phyloP scores from a whole-genome alignment of 2,888 invertebrate genomes.

The Amphipyra berbera region DNA sequence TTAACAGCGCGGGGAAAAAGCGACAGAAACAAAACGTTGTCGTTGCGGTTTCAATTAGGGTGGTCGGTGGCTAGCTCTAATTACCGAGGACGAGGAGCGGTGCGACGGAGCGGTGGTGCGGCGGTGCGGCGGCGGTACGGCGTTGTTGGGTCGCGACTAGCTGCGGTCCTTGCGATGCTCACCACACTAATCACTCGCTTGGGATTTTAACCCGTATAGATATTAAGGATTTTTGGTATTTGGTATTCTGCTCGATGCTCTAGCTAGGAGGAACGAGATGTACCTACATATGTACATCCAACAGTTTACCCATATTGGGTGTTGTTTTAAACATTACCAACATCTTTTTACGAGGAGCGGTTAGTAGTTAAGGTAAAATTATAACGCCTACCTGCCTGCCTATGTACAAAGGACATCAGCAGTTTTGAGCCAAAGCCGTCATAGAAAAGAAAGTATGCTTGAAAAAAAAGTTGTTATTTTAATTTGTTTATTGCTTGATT shows the following conservation, averaged over 20 bases:
- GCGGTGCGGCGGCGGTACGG: conserved; percentile 13
- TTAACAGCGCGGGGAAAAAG: conserved; percentile 69
- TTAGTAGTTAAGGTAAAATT: no score
- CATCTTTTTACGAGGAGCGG: neutral
- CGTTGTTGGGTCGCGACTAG: conserved; percentile 29
- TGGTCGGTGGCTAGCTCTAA: conserved; percentile 67
- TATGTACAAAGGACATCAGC: no score
- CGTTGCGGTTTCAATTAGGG: conserved; percentile 80
- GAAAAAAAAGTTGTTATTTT: no score
- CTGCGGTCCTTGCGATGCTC: conserved; percentile 31
- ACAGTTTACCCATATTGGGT: neutral
- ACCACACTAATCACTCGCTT: conserved; percentile 55
- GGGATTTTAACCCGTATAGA: conserved; percentile 41
- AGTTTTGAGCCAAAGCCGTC: no score
- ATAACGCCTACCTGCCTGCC: no score
- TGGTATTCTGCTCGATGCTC: conserved; percentile 14
- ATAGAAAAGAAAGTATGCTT: no score
- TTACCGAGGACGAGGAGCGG: conserved; percentile 60
- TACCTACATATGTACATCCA: neutral
- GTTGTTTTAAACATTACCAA: no score
- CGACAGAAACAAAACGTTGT: conserved; percentile 67
- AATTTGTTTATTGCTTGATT: no score
- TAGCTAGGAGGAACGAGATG: conserved; percentile 10
- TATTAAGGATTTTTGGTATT: conserved; percentile 43
- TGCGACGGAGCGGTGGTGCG: conserved; percentile 28